Conservation (phyloP, 2,797 vertebrate species). For the Dendrocincla fuliginosa region DNA sequence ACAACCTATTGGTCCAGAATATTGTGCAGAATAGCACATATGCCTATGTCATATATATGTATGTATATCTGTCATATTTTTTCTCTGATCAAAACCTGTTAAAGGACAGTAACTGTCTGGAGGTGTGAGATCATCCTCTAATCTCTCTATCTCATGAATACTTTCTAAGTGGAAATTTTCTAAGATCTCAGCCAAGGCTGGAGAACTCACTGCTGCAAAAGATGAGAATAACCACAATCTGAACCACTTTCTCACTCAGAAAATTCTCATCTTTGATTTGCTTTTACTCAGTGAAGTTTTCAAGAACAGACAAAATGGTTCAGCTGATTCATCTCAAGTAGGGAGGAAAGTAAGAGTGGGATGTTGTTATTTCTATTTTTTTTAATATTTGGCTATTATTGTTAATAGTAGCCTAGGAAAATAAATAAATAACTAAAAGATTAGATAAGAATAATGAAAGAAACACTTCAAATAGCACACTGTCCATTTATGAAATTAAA, state of each 20-base stretch:
- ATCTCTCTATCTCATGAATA: background rate
- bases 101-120: background rate
- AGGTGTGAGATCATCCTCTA: background rate
- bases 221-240: background rate
- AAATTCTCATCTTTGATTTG: background rate
- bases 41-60: background rate
- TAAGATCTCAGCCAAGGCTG: background rate
- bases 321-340: background rate
- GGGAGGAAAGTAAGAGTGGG: background rate
- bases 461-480: background rate
- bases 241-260: background rate
- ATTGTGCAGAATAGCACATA: background rate
- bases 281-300: background rate
- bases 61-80: background rate
- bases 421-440: background rate
- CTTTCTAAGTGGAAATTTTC: background rate
- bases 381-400: background rate
- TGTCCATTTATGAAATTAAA: slow-evolving; percentile 1
- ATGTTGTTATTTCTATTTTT: background rate
- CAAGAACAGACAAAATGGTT: background rate
- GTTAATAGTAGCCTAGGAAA: background rate
- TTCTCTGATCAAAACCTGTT: background rate
- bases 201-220: background rate
- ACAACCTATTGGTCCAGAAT: background rate
- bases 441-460: slow-evolving; percentile 47